A percentile compares a stretch with the other conserved stretches of the same genome.
Evolutionary conservation across 2,113 vertebrate genomes (phyloP).

Genomic region (Menura novaehollandiae): DNA sequence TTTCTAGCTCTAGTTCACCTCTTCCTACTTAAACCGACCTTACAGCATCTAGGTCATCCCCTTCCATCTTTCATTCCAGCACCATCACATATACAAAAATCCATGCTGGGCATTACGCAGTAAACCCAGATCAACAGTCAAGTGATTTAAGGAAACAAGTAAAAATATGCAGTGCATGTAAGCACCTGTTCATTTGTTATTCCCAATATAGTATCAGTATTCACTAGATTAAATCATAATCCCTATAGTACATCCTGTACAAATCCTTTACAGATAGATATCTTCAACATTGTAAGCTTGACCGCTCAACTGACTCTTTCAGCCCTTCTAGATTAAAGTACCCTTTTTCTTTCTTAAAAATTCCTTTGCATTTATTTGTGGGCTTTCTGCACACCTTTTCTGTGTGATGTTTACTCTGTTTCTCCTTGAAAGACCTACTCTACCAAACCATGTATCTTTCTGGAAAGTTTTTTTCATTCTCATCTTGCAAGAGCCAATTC

Average conservation of each 20-base stretch:
- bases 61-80: not conserved
- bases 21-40: not conserved
- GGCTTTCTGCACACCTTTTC: not conserved
- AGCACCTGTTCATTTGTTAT: not conserved
- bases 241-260: conserved; percentile 1
- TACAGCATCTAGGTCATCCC: not conserved
- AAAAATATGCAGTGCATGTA: not conserved
- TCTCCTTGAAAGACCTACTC: not conserved
- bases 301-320: not conserved
- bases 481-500: not conserved
- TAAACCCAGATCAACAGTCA: not conserved
- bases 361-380: not conserved
- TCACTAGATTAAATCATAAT: conserved; percentile 48
- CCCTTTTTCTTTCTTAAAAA: not conserved
- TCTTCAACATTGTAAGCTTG: not conserved
- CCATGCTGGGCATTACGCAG: not conserved
- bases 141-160: not conserved
- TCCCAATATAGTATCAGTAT: conserved; percentile 1
- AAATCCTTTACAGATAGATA: conserved; percentile 12
- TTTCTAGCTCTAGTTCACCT: not conserved
- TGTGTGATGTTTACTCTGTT: not conserved
- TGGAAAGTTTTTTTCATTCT: not conserved
- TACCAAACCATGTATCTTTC: not conserved
- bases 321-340: not conserved
- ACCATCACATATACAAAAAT: not conserved